These are phyloP conservation scores for Campoplex nolae DNA, from an alignment of 2,888 invertebrate species.

Conservation along the genomic window DNA sequence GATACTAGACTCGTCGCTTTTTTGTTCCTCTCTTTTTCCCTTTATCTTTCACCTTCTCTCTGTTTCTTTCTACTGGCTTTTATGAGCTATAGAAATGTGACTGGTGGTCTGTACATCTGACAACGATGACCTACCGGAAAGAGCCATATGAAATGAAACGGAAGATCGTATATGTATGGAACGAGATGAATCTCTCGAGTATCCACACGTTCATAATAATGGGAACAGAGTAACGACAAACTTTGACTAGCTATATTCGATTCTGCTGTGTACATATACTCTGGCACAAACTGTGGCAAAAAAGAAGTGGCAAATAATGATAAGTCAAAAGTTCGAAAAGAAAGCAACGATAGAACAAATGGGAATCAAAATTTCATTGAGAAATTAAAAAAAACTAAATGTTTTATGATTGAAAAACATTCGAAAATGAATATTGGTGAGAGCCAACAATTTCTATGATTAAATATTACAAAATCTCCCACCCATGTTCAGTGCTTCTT, in stretches of 20 bases:
- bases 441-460: background rate
- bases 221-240: conserved; percentile 31
- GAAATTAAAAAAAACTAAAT: background rate
- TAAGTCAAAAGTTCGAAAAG: background rate
- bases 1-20: conserved; percentile 16
- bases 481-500: background rate
- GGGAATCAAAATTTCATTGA: background rate
- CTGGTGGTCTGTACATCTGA: conserved; percentile 38
- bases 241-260: conserved; percentile 27
- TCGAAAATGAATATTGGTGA: background rate
- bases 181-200: conserved; percentile 44
- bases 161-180: conserved; percentile 12
- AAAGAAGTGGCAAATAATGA: background rate
- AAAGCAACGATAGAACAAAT: background rate
- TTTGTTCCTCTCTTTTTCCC: background rate
- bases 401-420: background rate
- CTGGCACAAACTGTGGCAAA: background rate
- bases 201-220: conserved; percentile 22
- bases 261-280: background rate
- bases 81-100: conserved; percentile 40
- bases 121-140: conserved; percentile 47
- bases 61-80: conserved; percentile 16
- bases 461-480: too few species aligned
- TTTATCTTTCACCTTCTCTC: conserved; percentile 12
- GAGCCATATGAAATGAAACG: conserved; percentile 40